Evolutionary conservation across 1,140 invertebrate species (phyloP).

Genomic region (Liolophura sinensis): DNA sequence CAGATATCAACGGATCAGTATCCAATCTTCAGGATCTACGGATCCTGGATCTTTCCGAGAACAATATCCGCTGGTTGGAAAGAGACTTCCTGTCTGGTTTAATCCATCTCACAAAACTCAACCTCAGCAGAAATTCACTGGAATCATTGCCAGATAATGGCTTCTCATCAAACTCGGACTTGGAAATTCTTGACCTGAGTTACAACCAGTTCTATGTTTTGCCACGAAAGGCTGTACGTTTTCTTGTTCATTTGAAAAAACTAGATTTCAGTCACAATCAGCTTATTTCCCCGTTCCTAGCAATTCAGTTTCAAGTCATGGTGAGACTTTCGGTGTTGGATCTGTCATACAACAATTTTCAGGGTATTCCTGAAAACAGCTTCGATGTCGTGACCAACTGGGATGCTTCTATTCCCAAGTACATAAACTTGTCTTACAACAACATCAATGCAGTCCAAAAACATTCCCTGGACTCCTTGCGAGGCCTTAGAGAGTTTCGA

Average conservation of each 20-base stretch:
- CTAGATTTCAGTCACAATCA: constrained; percentile 45
- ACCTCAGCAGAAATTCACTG: constrained; percentile 34
- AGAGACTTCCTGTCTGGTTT: constrained; percentile 28
- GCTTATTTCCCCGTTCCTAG: constrained; percentile 27
- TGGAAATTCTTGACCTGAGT: constrained; percentile 36
- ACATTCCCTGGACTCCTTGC: constrained; percentile 22
- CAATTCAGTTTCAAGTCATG: constrained; percentile 34
- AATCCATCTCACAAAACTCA: constrained; percentile 27
- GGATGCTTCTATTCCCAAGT: constrained; percentile 20
- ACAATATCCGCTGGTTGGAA: constrained; percentile 28
- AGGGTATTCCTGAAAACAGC: constrained; percentile 20
- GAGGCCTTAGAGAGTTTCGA: constrained; percentile 27
- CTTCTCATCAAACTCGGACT: constrained; percentile 24
- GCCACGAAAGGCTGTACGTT: constrained; percentile 24
- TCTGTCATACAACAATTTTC: constrained; percentile 37
- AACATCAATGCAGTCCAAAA: constrained; percentile 32
- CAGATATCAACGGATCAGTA: constrained; percentile 26
- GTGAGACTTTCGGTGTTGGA: constrained; percentile 30
- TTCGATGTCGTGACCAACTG: constrained; percentile 35
- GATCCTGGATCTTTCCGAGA: constrained; percentile 37
- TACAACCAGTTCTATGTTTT: constrained; percentile 31
- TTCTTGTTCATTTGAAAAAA: constrained; percentile 27
- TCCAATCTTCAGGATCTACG: constrained; percentile 27
- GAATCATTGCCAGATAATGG: constrained; percentile 24
- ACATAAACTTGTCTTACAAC: constrained; percentile 39